Percentiles rank a stretch among this genome's conserved stretches.
Conservation (phyloP, 2,113 vertebrate genomes). For the Serinus canaria region DNA sequence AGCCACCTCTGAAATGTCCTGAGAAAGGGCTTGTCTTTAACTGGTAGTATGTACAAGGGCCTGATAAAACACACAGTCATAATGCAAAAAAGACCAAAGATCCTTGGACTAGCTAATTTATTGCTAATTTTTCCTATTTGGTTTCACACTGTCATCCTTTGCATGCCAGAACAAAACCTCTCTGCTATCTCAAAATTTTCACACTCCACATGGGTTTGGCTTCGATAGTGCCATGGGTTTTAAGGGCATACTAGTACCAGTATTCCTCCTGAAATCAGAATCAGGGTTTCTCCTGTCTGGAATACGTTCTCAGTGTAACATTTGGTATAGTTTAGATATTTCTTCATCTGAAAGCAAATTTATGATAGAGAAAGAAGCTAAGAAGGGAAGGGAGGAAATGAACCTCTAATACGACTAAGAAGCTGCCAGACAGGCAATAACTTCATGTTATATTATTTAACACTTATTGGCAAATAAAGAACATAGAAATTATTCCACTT, state of each 20-base stretch:
- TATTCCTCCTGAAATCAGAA: not conserved
- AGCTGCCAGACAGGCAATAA: not conserved
- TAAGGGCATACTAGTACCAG: not conserved
- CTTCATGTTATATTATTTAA: not conserved
- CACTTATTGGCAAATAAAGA: not conserved
- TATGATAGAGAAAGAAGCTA: not conserved
- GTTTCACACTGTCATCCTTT: not conserved
- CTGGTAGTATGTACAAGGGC: not conserved
- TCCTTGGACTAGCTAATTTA: not conserved
- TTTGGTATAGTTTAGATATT: not conserved
- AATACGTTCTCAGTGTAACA: not conserved
- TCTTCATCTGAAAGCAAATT: not conserved
- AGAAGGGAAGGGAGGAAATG: not conserved
- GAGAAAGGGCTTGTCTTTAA: not conserved
- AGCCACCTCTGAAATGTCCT: not conserved
- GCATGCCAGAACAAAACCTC: not conserved
- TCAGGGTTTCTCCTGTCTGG: not conserved
- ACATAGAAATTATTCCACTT: not conserved
- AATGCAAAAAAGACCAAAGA: not conserved
- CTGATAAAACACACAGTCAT: not conserved
- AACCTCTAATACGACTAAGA: not conserved
- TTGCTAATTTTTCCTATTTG: not conserved
- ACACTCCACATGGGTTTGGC: not conserved
- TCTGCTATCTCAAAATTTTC: not conserved
- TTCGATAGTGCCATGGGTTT: not conserved